Conservation (phyloP, 2,888 invertebrate species). For the Drosophila sordidula region DNA sequence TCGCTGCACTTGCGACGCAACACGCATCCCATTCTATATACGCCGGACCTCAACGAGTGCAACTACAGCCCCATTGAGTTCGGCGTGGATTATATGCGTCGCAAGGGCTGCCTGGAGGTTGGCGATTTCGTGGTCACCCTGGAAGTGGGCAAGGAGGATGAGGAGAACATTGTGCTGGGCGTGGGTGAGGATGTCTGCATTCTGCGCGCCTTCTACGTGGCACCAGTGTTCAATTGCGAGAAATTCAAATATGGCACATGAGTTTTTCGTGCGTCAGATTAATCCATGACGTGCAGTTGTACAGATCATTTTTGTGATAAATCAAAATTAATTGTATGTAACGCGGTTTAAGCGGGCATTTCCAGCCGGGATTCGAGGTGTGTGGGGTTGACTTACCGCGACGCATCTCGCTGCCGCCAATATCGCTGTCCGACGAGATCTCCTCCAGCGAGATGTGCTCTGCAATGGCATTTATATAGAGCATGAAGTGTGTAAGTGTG, state of each 20-base stretch:
- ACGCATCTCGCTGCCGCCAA: constrained; percentile 63
- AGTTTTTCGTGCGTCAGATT: not conserved
- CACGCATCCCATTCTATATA: constrained; percentile 74
- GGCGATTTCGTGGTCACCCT: constrained; percentile 83
- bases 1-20: constrained; percentile 79
- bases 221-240: constrained; percentile 69
- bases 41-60: constrained; percentile 67
- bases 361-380: not conserved
- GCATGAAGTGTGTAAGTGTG: not conserved
- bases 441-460: constrained; percentile 88
- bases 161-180: constrained; percentile 65
- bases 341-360: not conserved
- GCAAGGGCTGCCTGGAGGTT: constrained; percentile 71
- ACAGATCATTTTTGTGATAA: constrained; percentile 23
- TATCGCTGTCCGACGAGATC: constrained; percentile 86
- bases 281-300: constrained; percentile 42
- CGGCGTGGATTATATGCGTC: constrained; percentile 79
- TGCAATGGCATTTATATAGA: constrained; percentile 43
- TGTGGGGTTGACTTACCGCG: constrained; percentile 50
- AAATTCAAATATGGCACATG: constrained; percentile 71
- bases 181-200: constrained; percentile 79
- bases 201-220: constrained; percentile 80
- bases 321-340: constrained; percentile 51
- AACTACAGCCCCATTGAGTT: constrained; percentile 72
- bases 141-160: constrained; percentile 73